These are phyloP conservation scores for Harlomillsia oculata DNA, from an alignment of 1,140 invertebrate genomes.

Conservation along the genomic window DNA sequence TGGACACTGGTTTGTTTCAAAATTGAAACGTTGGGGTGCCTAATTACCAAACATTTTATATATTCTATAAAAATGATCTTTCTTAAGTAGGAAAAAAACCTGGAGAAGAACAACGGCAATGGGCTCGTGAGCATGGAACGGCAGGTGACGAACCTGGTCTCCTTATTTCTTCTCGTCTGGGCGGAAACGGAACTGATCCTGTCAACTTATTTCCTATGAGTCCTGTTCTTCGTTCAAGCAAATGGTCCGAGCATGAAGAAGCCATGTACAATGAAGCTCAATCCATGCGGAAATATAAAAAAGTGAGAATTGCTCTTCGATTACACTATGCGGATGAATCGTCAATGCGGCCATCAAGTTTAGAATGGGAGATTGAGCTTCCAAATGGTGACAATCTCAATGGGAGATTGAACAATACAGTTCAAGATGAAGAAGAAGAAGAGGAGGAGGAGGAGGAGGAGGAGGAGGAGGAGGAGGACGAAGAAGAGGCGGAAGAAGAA, in stretches of 20 bases:
- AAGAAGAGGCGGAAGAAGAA: constrained; percentile 4
- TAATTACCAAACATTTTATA: too few relatives aligned
- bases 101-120: constrained; percentile 2
- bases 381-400: constrained; percentile 10
- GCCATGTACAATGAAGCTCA: constrained; percentile 5
- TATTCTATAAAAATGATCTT: too few relatives aligned
- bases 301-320: constrained; percentile 7
- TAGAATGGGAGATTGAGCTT: constrained; percentile 17
- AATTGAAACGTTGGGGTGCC: neutral
- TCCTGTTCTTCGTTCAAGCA: neutral
- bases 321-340: constrained; percentile 11
- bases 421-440: constrained; percentile 6
- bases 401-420: constrained; percentile 1
- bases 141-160: constrained; percentile 1
- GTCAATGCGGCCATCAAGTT: constrained; percentile 2
- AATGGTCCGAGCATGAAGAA: constrained; percentile 10
- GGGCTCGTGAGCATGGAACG: constrained; percentile 13
- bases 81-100: constrained; percentile 2
- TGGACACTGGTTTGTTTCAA: constrained; percentile 12
- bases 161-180: constrained; percentile 18
- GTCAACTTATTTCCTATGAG: constrained; percentile 16
- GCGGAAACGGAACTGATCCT: constrained; percentile 9
- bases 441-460: constrained; percentile 18
- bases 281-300: constrained; percentile 20
- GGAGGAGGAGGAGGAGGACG: constrained; percentile 16